Percentiles rank a stretch among this genome's conserved stretches.
phyloP scores from a whole-genome alignment of 1,140 invertebrate species.

The Holotrichia oblita region DNA sequence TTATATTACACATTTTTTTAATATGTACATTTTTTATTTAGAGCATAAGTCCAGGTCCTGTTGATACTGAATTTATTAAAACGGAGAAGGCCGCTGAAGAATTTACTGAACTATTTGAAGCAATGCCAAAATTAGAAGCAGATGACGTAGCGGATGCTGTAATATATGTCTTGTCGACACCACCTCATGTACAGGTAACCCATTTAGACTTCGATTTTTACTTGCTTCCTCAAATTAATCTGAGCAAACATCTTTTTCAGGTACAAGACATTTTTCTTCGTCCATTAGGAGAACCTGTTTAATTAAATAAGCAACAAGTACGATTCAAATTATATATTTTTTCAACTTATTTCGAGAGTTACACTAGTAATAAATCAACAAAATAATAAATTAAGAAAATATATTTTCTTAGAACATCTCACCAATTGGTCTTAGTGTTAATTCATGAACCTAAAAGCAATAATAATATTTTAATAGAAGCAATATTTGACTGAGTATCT shows the following conservation, averaged over 20 bases:
- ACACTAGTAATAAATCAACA: neutral
- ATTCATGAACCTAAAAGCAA: constrained; percentile 37
- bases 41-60: constrained; percentile 40
- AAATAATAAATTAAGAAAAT: neutral
- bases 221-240: too few relatives aligned
- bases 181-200: constrained; percentile 69
- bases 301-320: neutral
- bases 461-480: neutral
- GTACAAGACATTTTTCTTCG: constrained; percentile 38
- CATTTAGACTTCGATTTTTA: neutral
- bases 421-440: constrained; percentile 38
- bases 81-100: constrained; percentile 64
- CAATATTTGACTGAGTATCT: constrained; percentile 27
- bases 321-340: neutral
- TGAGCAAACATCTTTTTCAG: constrained; percentile 5
- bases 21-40: constrained; percentile 33
- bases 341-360: neutral
- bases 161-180: constrained; percentile 67
- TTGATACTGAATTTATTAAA: constrained; percentile 24
- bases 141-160: constrained; percentile 68
- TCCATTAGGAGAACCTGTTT: constrained; percentile 38
- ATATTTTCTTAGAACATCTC: constrained; percentile 26
- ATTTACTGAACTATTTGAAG: constrained; percentile 66
- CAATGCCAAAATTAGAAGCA: constrained; percentile 54
- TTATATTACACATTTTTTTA: constrained; percentile 49